Evolutionary conservation across 2,888 invertebrate species (phyloP).

Genomic region (Melangyna quadrimaculata): DNA sequence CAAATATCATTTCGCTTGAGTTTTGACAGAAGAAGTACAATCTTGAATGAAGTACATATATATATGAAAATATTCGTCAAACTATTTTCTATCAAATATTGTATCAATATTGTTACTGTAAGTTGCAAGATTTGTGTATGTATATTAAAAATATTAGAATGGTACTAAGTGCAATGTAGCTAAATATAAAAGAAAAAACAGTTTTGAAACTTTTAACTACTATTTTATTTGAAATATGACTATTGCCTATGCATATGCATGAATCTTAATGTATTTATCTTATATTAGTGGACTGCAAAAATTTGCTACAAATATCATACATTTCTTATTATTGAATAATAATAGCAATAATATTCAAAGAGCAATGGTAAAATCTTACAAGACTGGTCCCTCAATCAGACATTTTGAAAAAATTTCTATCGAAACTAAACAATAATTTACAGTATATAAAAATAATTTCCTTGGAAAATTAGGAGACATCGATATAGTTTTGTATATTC

Average conservation of each 20-base stretch:
- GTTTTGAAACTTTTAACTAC: background rate
- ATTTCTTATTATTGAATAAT: background rate
- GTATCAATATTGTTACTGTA: too few relatives aligned
- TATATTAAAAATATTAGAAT: background rate
- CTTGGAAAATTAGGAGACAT: slow-evolving; percentile 71
- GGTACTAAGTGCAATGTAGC: background rate
- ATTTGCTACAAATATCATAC: background rate
- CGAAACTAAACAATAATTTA: slow-evolving; percentile 70
- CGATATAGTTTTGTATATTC: slow-evolving; percentile 69
- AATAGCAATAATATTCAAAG: slow-evolving; percentile 67
- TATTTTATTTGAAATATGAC: background rate
- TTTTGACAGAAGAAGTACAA: too few relatives aligned
- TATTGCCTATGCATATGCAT: background rate
- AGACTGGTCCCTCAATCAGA: slow-evolving; percentile 82
- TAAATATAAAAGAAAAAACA: background rate
- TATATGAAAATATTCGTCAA: too few relatives aligned
- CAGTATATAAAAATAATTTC: slow-evolving; percentile 69
- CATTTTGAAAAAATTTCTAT: slow-evolving; percentile 80
- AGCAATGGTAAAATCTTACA: slow-evolving; percentile 82
- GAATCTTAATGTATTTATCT: background rate
- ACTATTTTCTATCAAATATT: too few relatives aligned
- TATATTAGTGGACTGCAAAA: background rate
- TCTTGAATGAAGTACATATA: too few relatives aligned
- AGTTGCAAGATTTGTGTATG: too few relatives aligned
- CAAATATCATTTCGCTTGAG: too few relatives aligned